Conservation (phyloP, 1,140 invertebrate genomes). For the Calosoma granatense region DNA sequence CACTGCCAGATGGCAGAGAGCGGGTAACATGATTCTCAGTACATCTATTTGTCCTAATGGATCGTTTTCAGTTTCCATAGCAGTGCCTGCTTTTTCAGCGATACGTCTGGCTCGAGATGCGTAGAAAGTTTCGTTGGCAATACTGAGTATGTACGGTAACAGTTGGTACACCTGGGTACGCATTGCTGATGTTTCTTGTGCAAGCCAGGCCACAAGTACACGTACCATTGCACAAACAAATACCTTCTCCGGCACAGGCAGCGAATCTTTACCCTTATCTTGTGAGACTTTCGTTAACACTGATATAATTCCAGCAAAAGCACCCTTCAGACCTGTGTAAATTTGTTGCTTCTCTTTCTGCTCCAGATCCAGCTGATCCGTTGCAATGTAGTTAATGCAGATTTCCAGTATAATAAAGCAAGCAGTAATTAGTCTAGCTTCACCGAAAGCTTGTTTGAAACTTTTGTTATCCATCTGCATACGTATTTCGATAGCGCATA, state of each 20-base stretch:
- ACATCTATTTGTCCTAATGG: constrained; percentile 58
- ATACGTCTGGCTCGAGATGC: constrained; percentile 50
- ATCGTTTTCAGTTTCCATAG: constrained; percentile 44
- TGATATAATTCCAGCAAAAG: constrained; percentile 71
- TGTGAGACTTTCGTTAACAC: constrained; percentile 62
- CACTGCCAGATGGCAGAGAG: constrained; percentile 79
- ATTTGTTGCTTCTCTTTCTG: constrained; percentile 83
- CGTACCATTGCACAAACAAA: constrained; percentile 75
- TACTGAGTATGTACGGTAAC: constrained; percentile 63
- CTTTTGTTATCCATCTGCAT: constrained; percentile 84
- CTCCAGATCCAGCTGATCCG: constrained; percentile 71
- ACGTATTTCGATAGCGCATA: constrained; percentile 82
- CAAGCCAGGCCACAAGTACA: constrained; percentile 77
- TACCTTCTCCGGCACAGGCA: constrained; percentile 53
- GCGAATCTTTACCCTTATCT: constrained; percentile 54
- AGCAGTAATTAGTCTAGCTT: constrained; percentile 65
- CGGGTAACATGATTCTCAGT: constrained; percentile 71
- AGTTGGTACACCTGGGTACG: constrained; percentile 68
- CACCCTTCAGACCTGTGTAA: constrained; percentile 81
- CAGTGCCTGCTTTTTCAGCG: constrained; percentile 50
- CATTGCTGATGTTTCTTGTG: constrained; percentile 85
- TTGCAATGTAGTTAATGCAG: constrained; percentile 69
- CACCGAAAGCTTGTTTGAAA: constrained; percentile 63
- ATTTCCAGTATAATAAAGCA: constrained; percentile 79
- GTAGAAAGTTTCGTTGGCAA: constrained; percentile 75